A percentile compares a stretch with the other conserved stretches of the same genome.
Evolutionary conservation across 2,113 vertebrate genomes (phyloP).

Genomic region (Leptobrachium leishanense): DNA sequence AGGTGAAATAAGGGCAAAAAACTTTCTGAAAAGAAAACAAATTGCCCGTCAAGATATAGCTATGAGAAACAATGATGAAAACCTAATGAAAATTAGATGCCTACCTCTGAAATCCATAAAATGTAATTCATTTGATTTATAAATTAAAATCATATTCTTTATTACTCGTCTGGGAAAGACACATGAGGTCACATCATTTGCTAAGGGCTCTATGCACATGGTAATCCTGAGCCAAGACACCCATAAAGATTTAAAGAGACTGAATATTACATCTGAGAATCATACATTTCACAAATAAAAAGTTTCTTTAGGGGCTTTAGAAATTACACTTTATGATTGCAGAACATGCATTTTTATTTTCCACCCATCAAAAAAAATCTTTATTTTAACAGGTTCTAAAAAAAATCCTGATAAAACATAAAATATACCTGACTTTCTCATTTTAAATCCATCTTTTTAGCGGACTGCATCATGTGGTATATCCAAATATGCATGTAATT

Average conservation of each 20-base stretch:
- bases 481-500: too few relatives aligned
- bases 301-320: conserved; percentile 8
- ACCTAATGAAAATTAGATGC: not conserved
- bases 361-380: too few relatives aligned
- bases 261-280: conserved; percentile 10
- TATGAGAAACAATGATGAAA: too few relatives aligned
- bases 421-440: too few relatives aligned
- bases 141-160: conserved; percentile 10
- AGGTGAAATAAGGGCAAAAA: too few relatives aligned
- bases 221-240: conserved; percentile 17
- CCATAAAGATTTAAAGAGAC: conserved; percentile 38
- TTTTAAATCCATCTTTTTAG: too few relatives aligned
- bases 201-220: conserved; percentile 4
- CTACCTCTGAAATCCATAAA: conserved; percentile 18
- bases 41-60: too few relatives aligned
- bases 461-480: too few relatives aligned
- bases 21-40: too few relatives aligned
- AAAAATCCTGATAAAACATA: too few relatives aligned
- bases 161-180: not conserved
- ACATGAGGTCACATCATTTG: conserved; percentile 1
- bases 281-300: conserved; percentile 11
- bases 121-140: not conserved
- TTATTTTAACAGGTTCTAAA: too few relatives aligned
- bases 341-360: not conserved
- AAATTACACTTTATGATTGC: not conserved